These are phyloP conservation scores for Opisthocomus hoazin DNA, from an alignment of 2,113 vertebrate species.

Conservation along the genomic window DNA sequence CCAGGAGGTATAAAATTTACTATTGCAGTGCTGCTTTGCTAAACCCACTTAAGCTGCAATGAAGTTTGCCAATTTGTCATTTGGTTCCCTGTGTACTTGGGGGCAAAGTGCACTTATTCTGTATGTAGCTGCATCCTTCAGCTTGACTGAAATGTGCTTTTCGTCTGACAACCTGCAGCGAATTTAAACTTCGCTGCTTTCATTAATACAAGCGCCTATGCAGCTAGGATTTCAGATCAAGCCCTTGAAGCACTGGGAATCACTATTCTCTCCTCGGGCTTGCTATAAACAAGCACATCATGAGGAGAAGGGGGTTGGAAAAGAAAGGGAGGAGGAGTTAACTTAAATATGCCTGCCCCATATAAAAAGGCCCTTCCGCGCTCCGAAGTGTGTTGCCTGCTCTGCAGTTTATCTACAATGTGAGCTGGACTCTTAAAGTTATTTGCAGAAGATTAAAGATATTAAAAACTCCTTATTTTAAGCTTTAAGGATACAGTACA, in stretches of 20 bases:
- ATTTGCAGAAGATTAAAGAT: not conserved
- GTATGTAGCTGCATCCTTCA: not conserved
- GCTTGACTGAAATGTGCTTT: not conserved
- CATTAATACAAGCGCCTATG: not conserved
- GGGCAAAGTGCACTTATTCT: not conserved
- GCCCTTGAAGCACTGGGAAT: not conserved
- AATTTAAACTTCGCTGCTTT: not conserved
- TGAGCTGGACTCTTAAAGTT: not conserved
- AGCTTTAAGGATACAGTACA: not conserved
- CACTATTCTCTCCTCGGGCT: not conserved
- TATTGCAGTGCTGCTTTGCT: not conserved
- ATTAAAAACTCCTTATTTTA: not conserved
- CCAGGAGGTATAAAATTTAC: not conserved
- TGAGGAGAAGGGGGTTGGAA: not conserved
- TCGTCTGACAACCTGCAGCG: not conserved
- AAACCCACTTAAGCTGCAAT: not conserved
- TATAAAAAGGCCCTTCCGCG: not conserved
- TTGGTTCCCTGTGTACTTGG: not conserved
- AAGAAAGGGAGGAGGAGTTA: not conserved
- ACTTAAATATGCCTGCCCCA: not conserved
- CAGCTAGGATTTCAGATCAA: slow-evolving; percentile 25
- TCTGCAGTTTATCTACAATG: not conserved
- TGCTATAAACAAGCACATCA: not conserved
- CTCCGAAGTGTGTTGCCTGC: not conserved
- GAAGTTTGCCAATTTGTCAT: not conserved